Conservation (phyloP, 2,113 vertebrate genomes). For the Camarhynchus parvulus region DNA sequence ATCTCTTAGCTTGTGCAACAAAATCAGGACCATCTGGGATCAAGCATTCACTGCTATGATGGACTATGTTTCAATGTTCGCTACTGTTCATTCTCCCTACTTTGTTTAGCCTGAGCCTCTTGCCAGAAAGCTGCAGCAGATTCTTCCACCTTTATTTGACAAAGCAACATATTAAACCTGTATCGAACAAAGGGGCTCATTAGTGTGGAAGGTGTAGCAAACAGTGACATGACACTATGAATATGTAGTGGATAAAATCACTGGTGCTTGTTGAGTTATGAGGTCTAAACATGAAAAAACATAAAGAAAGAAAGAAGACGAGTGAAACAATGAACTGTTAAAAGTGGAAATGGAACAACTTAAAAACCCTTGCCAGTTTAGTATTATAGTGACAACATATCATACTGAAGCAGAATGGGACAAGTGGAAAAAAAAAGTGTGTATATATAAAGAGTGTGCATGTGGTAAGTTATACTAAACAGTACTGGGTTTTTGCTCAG, state of each 20-base stretch:
- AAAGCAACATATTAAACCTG: constrained; percentile 46
- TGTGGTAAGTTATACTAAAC: not conserved
- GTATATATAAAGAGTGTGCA: not conserved
- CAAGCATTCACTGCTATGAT: not conserved
- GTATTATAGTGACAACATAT: constrained; percentile 68
- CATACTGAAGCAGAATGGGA: constrained; percentile 65
- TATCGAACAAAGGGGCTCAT: constrained; percentile 60
- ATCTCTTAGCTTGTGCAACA: not conserved
- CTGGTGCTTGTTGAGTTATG: constrained; percentile 62
- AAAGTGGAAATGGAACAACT: constrained; percentile 76
- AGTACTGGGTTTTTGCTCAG: constrained; percentile 1
- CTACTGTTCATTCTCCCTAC: not conserved
- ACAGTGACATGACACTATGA: constrained; percentile 53
- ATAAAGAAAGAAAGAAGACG: constrained; percentile 62
- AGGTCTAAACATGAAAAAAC: constrained; percentile 66
- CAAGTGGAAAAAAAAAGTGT: not conserved
- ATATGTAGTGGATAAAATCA: constrained; percentile 40
- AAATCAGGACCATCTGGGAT: constrained; percentile 8
- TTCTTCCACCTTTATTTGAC: constrained; percentile 51
- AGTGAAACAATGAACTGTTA: constrained; percentile 78
- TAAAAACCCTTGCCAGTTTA: constrained; percentile 78
- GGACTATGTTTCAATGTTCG: not conserved
- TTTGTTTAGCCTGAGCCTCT: constrained; percentile 67
- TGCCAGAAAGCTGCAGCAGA: constrained; percentile 75
- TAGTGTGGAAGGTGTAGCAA: constrained; percentile 55